phyloP scores from a whole-genome alignment of 2,113 vertebrate species.

The Syngnathus typhle region DNA sequence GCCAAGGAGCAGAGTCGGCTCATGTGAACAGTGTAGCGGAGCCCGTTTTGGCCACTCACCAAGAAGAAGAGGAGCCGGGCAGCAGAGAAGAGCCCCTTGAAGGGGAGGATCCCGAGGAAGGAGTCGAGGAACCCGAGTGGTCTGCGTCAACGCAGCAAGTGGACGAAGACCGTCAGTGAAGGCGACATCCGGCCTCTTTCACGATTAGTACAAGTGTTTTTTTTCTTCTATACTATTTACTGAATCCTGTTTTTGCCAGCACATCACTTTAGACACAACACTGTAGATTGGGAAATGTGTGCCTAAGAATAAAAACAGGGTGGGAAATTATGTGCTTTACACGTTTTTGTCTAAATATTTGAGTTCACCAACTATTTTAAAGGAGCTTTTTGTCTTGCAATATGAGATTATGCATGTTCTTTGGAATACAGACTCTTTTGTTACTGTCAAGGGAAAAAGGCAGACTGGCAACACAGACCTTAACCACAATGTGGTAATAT shows the following conservation, averaged over 20 bases:
- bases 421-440: constrained; percentile 68
- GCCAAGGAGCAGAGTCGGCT: constrained; percentile 62
- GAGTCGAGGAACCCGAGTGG: constrained; percentile 55
- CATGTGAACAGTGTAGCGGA: constrained; percentile 74
- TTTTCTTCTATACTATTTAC: constrained; percentile 64
- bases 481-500: constrained; percentile 61
- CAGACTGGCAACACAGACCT: constrained; percentile 69
- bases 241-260: constrained; percentile 84
- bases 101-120: constrained; percentile 69
- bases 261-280: constrained; percentile 98
- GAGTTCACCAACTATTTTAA: constrained; percentile 61
- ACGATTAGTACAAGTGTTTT: constrained; percentile 62
- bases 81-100: constrained; percentile 64
- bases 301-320: constrained; percentile 71
- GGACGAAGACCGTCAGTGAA: constrained; percentile 54
- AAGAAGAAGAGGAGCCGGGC: constrained; percentile 85
- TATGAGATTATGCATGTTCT: constrained; percentile 66
- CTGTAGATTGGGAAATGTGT: constrained; percentile 91
- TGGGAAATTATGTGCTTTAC: constrained; percentile 63
- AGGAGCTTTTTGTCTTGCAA: constrained; percentile 76
- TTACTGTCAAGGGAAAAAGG: constrained; percentile 55
- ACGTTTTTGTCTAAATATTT: constrained; percentile 52
- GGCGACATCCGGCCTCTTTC: constrained; percentile 62
- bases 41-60: constrained; percentile 85
- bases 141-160: constrained; percentile 28